These are phyloP conservation scores for Tadarida brasiliensis DNA, from an alignment of 2,797 vertebrate genomes.

Conservation along the genomic window DNA sequence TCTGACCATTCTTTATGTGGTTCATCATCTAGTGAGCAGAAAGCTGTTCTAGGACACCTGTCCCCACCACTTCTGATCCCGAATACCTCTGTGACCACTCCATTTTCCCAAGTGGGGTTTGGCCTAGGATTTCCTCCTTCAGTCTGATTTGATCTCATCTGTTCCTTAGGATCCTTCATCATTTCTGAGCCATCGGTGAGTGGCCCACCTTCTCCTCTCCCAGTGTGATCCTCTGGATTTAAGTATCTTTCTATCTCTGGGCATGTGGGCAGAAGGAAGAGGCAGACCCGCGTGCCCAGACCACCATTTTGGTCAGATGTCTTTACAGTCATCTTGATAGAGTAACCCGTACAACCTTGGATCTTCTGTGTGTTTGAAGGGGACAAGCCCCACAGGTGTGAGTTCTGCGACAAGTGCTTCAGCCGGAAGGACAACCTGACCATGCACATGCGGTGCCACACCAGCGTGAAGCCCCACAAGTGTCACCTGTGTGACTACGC, in stretches of 20 bases:
- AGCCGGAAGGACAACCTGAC: conserved; percentile 98
- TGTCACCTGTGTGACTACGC: conserved; percentile 97
- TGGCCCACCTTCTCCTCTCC: neutral
- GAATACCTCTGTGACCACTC: neutral
- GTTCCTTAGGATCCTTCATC: neutral
- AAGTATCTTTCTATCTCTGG: neutral
- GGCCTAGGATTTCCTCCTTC: neutral
- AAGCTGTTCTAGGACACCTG: neutral
- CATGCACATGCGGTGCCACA: conserved; percentile 97
- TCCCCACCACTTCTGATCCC: neutral
- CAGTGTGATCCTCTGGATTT: fast-evolving
- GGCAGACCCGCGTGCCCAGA: fast-evolving
- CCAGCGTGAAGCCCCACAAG: conserved; percentile 97
- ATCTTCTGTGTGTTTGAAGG: conserved; percentile 87
- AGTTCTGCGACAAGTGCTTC: conserved; percentile 96
- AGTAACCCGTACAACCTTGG: neutral
- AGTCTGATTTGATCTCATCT: neutral
- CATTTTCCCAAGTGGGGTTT: neutral
- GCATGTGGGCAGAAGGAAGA: neutral
- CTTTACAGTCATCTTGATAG: fast-evolving
- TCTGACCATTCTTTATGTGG: fast-evolving
- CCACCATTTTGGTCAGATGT: neutral
- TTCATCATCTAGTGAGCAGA: neutral
- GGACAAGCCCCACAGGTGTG: conserved; percentile 97
- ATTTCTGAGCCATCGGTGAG: neutral